Evolutionary conservation across 2,888 invertebrate genomes (phyloP).

Genomic region (Drosophila rellima): DNA sequence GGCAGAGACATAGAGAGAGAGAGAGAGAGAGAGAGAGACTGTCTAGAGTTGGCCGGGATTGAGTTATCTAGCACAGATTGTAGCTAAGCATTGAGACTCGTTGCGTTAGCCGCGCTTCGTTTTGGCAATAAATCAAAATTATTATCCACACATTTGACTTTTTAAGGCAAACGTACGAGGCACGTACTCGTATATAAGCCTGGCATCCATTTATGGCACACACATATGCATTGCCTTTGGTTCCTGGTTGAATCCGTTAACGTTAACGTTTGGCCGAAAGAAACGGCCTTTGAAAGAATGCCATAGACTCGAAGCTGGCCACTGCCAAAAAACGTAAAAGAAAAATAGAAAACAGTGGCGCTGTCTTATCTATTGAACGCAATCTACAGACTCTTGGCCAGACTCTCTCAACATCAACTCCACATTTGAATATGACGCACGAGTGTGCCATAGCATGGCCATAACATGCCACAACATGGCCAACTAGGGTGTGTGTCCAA

Average conservation of each 20-base stretch:
- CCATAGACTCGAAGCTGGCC: conserved; percentile 35
- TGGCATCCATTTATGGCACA: conserved; percentile 68
- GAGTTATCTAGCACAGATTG: conserved; percentile 73
- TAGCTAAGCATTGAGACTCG: conserved; percentile 30
- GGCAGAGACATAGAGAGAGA: conserved; percentile 1
- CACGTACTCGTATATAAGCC: conserved; percentile 19
- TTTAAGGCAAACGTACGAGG: conserved; percentile 70
- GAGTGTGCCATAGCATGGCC: conserved; percentile 57
- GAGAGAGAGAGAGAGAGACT: neutral
- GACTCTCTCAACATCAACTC: conserved; percentile 56
- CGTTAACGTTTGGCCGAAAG: conserved; percentile 20
- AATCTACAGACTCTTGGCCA: conserved; percentile 58
- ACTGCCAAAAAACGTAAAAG: conserved; percentile 6
- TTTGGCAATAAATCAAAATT: conserved; percentile 79
- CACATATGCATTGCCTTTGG: conserved; percentile 19
- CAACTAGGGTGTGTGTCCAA: conserved; percentile 77
- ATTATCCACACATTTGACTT: conserved; percentile 80
- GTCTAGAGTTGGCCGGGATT: conserved; percentile 40
- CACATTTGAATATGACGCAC: conserved; percentile 81
- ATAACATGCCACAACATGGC: conserved; percentile 44
- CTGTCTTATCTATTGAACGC: conserved; percentile 78
- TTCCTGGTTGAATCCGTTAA: conserved; percentile 75
- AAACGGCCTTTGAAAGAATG: conserved; percentile 80
- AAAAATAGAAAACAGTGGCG: conserved; percentile 67
- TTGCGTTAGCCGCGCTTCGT: conserved; percentile 37